A percentile compares a stretch with the other conserved stretches of the same genome.
These are phyloP conservation scores for Erpornis zantholeuca DNA, from an alignment of 2,113 vertebrate species.

Conservation along the genomic window DNA sequence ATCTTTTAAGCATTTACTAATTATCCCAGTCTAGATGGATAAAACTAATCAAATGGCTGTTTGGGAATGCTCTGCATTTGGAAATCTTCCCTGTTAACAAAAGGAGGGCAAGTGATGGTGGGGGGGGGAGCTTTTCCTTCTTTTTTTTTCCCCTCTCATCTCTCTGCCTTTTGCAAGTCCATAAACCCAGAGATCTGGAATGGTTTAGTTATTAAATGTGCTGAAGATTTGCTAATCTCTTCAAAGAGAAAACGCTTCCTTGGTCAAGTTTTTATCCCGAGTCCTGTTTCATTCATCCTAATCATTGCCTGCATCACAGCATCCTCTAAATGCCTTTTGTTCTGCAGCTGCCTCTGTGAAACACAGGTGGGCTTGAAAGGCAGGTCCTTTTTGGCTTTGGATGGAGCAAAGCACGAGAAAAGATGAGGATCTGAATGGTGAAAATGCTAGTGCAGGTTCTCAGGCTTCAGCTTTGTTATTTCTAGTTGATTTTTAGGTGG, in stretches of 20 bases:
- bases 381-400: neutral
- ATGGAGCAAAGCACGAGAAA: neutral
- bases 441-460: neutral
- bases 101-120: neutral
- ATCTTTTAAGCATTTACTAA: constrained; percentile 71
- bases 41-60: constrained; percentile 61
- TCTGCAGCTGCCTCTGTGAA: neutral
- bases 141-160: neutral
- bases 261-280: neutral
- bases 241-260: neutral
- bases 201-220: neutral
- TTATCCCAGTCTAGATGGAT: constrained; percentile 57
- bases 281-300: neutral
- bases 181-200: neutral
- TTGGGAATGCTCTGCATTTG: constrained; percentile 61
- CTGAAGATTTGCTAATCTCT: neutral
- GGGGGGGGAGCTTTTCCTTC: neutral
- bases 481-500: neutral
- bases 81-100: constrained; percentile 25
- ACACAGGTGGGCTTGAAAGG: neutral
- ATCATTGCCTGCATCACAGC: neutral
- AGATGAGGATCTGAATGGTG: neutral
- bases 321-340: neutral
- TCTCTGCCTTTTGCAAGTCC: constrained; percentile 7
- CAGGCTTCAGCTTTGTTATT: neutral